Percentiles rank a stretch among this genome's conserved stretches.
phyloP scores from a whole-genome alignment of 2,113 vertebrate species.

The Heloderma charlesbogerti region DNA sequence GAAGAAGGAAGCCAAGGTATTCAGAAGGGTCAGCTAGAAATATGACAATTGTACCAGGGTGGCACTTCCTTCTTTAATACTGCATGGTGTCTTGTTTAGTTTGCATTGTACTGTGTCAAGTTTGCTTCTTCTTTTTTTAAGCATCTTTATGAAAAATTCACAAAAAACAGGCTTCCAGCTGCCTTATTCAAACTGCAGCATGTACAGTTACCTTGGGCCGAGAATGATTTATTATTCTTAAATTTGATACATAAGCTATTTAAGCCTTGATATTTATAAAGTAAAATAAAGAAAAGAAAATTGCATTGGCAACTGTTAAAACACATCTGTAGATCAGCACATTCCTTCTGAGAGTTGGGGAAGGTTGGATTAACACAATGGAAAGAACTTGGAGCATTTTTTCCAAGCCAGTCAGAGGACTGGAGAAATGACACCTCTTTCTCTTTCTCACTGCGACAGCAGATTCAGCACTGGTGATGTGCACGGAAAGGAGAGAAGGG shows the following conservation, averaged over 20 bases:
- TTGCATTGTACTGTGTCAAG: not conserved
- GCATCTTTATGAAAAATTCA: not conserved
- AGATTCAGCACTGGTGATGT: not conserved
- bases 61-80: not conserved
- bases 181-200: not conserved
- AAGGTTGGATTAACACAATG: not conserved
- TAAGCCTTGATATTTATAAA: not conserved
- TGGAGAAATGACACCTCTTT: not conserved
- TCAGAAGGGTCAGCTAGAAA: not conserved
- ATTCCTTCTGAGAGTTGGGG: not conserved
- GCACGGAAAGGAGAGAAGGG: not conserved
- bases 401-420: not conserved
- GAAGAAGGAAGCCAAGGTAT: not conserved
- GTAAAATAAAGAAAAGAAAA: not conserved
- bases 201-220: not conserved
- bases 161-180: not conserved
- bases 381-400: not conserved
- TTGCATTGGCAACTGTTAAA: not conserved
- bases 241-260: not conserved
- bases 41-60: not conserved
- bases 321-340: not conserved
- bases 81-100: not conserved
- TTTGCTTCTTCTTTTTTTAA: not conserved
- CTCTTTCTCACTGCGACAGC: not conserved
- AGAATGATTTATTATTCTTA: constrained; percentile 11